Percentiles rank a stretch among this genome's conserved stretches.
phyloP scores from a whole-genome alignment of 2,113 vertebrate genomes.

The Pteronura brasiliensis region DNA sequence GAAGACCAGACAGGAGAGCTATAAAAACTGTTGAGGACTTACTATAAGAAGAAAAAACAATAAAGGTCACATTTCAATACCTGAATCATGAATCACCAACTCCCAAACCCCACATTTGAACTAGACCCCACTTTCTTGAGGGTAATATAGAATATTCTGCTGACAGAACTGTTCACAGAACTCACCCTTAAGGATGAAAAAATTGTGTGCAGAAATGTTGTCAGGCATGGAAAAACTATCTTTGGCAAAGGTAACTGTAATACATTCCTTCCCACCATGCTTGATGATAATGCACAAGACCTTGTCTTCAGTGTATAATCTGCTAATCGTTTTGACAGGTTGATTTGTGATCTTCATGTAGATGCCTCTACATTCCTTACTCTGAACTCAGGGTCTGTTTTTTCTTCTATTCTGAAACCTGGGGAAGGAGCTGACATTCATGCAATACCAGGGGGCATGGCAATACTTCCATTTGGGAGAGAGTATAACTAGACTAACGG shows the following conservation, averaged over 20 bases:
- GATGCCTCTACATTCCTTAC: background rate
- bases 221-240: conserved; percentile 90
- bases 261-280: conserved; percentile 92
- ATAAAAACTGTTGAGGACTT: background rate
- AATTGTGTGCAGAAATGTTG: conserved; percentile 91
- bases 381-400: background rate
- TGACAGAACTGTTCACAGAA: conserved; percentile 86
- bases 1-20: background rate
- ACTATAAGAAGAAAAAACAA: background rate
- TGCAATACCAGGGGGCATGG: no score
- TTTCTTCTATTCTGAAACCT: background rate
- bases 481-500: background rate
- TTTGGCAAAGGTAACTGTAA: conserved; percentile 91
- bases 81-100: background rate
- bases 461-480: background rate
- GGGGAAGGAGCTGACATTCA: background rate
- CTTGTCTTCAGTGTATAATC: conserved; percentile 91
- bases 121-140: conserved; percentile 53
- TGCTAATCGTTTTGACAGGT: conserved; percentile 88
- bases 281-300: conserved; percentile 93
- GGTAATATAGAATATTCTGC: conserved; percentile 88
- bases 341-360: conserved; percentile 92
- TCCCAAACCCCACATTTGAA: background rate
- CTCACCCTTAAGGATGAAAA: conserved; percentile 93
- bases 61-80: background rate